phyloP scores from a whole-genome alignment of 1,140 invertebrate species.

The Anastrepha ludens region DNA sequence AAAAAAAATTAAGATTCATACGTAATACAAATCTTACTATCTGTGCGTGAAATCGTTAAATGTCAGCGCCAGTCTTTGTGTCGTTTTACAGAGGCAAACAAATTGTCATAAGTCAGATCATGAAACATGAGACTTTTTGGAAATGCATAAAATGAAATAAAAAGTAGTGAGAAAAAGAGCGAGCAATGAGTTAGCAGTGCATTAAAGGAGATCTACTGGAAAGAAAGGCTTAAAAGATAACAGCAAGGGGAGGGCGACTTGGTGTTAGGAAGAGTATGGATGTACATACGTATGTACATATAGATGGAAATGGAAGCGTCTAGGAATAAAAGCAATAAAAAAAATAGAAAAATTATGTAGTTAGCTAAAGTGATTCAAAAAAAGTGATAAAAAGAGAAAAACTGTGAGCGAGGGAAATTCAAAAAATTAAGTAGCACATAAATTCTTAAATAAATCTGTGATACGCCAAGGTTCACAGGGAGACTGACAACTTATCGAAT shows the following conservation, averaged over 20 bases:
- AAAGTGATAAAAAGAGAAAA: neutral
- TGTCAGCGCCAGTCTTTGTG: slow-evolving; percentile 46
- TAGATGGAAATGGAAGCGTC: neutral
- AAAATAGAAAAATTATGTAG: neutral
- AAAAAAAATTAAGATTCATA: neutral
- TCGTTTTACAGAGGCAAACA: slow-evolving; percentile 6
- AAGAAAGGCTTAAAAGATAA: neutral
- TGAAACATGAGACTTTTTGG: slow-evolving; percentile 39
- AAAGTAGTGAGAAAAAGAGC: neutral
- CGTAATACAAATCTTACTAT: slow-evolving; percentile 38
- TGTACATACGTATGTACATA: too few relatives aligned
- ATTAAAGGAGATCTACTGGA: neutral
- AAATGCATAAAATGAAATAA: slow-evolving; percentile 10
- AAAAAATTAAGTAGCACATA: slow-evolving; percentile 5
- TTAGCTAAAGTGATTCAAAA: neutral
- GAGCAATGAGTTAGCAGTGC: neutral
- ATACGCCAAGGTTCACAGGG: neutral
- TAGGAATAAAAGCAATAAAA: neutral
- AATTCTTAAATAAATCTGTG: neutral
- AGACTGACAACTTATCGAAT: neutral
- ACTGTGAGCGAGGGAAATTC: neutral
- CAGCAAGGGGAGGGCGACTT: neutral
- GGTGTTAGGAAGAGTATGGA: neutral
- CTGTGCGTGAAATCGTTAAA: slow-evolving; percentile 22
- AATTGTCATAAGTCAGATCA: slow-evolving; percentile 47